Percentiles rank a stretch among this genome's conserved stretches.
Conservation (phyloP, 2,888 invertebrate species). For the Tenthredo amoena region DNA sequence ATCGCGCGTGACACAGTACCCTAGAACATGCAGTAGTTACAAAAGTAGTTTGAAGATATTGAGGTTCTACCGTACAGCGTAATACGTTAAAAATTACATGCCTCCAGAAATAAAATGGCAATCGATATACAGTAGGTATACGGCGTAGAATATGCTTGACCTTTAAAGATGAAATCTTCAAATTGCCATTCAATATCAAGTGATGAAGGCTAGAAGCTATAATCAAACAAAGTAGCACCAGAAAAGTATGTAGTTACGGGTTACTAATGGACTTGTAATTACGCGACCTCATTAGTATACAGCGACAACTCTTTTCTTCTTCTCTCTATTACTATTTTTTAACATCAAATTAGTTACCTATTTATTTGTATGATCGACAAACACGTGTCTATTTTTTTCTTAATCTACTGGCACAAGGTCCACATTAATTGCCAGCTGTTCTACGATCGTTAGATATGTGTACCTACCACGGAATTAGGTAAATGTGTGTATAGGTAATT, state of each 20-base stretch:
- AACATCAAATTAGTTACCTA: background rate
- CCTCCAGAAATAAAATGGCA: background rate
- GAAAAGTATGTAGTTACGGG: background rate
- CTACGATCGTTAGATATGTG: background rate
- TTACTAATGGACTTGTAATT: slow-evolving; percentile 4
- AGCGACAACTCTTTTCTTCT: background rate
- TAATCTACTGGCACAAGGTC: background rate
- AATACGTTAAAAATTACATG: background rate
- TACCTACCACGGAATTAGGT: background rate
- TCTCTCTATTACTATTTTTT: background rate
- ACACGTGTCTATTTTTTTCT: background rate
- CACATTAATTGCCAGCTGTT: background rate
- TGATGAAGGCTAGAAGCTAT: background rate
- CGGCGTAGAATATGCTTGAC: slow-evolving; percentile 6
- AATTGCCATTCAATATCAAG: background rate
- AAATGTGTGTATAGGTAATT: background rate
- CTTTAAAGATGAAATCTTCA: background rate
- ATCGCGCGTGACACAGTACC: background rate
- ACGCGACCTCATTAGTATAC: background rate
- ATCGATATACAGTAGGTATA: background rate
- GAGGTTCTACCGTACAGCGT: background rate
- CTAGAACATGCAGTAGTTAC: background rate
- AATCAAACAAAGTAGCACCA: background rate
- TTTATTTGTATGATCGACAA: background rate
- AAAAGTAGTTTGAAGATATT: background rate